Conservation (phyloP, 2,797 vertebrate genomes). For the Holocentrus rufus region DNA sequence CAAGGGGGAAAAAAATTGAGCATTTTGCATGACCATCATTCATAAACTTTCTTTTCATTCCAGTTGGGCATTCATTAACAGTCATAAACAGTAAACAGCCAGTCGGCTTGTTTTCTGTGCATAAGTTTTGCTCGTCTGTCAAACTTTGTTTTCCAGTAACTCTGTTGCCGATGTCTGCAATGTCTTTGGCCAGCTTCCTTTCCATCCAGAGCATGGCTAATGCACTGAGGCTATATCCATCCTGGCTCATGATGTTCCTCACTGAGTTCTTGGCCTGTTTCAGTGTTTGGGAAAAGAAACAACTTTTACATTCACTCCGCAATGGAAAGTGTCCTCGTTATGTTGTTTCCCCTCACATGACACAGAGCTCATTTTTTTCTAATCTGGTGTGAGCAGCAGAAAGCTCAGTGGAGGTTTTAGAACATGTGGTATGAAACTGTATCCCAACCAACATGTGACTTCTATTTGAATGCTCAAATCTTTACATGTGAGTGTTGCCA, state of each 20-base stretch:
- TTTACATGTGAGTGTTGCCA: conserved; percentile 1
- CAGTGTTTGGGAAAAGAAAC: conserved; percentile 13
- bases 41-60: not conserved
- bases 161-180: conserved; percentile 34
- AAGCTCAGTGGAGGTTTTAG: not conserved
- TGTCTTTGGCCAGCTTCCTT: conserved; percentile 15
- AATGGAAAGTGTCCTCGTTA: conserved; percentile 5
- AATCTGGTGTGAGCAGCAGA: conserved; percentile 33
- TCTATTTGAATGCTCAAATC: conserved; percentile 2
- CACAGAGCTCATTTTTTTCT: conserved; percentile 28
- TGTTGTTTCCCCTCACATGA: conserved; percentile 30
- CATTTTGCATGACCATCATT: not conserved
- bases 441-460: not conserved
- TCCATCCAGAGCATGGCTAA: conserved; percentile 1
- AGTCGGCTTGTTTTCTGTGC: not conserved
- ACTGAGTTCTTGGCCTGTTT: conserved; percentile 52
- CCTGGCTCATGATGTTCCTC: conserved; percentile 20
- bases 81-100: conserved; percentile 16
- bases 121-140: conserved; percentile 22
- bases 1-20: not conserved
- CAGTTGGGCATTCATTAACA: not conserved
- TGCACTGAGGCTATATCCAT: too few relatives aligned
- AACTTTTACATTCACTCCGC: conserved; percentile 13
- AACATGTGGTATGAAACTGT: conserved; percentile 7
- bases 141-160: not conserved